phyloP scores from a whole-genome alignment of 2,888 invertebrate genomes.

The Macrosoma leucophasiata region DNA sequence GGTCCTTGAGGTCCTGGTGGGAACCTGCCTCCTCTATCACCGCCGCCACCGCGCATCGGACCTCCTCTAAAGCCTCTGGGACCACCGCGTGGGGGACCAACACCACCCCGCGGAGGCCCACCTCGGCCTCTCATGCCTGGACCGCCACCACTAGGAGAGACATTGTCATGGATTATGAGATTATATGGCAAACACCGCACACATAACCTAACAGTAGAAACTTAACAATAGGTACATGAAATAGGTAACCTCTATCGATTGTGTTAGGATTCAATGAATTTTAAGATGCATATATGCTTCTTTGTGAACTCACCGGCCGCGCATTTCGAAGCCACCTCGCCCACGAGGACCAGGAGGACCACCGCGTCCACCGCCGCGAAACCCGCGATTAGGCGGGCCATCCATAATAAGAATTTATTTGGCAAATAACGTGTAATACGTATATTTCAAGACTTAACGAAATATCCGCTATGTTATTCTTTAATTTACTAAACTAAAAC shows the following conservation, averaged over 20 bases:
- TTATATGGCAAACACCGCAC: too few species aligned
- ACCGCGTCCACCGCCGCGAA: constrained; percentile 63
- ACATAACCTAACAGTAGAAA: too few species aligned
- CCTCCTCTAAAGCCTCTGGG: constrained; percentile 63
- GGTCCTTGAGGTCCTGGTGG: constrained; percentile 65
- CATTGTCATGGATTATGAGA: too few species aligned
- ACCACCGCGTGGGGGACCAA: constrained; percentile 46
- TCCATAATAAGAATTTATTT: constrained; percentile 22
- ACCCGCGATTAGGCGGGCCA: constrained; percentile 40
- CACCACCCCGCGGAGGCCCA: constrained; percentile 41
- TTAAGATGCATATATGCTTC: too few species aligned
- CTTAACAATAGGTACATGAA: too few species aligned
- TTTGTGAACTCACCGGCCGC: constrained; percentile 56
- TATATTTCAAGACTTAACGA: too few species aligned
- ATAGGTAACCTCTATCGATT: too few species aligned
- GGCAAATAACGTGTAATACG: too few species aligned
- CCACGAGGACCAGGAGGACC: constrained; percentile 59
- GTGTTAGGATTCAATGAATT: too few species aligned
- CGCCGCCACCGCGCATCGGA: constrained; percentile 64
- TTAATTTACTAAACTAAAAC: too few species aligned
- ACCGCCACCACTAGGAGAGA: constrained; percentile 46
- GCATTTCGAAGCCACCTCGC: constrained; percentile 65
- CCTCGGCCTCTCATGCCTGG: constrained; percentile 61
- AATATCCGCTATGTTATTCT: too few species aligned
- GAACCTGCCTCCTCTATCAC: constrained; percentile 58